These are phyloP conservation scores for Pseudococcus longispinus DNA, from an alignment of 2,888 invertebrate species.

Conservation along the genomic window DNA sequence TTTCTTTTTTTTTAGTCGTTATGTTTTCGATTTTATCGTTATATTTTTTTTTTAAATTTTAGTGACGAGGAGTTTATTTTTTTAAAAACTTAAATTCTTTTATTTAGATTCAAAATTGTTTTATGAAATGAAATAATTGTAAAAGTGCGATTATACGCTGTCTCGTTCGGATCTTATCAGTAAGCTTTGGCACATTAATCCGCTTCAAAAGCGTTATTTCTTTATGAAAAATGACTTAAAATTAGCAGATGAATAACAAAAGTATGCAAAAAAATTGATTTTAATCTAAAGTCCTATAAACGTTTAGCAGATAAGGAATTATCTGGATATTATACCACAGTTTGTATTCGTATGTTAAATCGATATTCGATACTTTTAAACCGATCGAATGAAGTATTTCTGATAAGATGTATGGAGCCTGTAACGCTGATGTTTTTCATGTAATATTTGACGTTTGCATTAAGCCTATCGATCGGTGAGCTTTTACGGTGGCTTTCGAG, in stretches of 20 bases:
- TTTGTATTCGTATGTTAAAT: background rate
- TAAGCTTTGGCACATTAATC: background rate
- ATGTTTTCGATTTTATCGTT: background rate
- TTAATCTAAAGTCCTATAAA: background rate
- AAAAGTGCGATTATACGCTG: too few relatives aligned
- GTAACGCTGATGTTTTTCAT: background rate
- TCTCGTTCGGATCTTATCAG: background rate
- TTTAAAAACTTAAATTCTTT: too few relatives aligned
- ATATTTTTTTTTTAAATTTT: conserved; percentile 21
- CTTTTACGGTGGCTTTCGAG: background rate
- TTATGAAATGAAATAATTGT: background rate
- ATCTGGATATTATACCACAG: conserved; percentile 2
- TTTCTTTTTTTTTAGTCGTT: background rate
- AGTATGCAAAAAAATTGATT: background rate
- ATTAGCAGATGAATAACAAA: background rate
- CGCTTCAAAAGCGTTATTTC: conserved; percentile 1
- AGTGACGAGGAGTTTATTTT: background rate
- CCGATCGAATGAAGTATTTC: background rate
- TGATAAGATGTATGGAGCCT: background rate
- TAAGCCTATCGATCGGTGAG: background rate
- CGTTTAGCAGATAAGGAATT: background rate
- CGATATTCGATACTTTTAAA: conserved; percentile 1
- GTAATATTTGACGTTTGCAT: background rate
- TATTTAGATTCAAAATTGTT: background rate
- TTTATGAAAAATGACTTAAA: background rate